phyloP scores from a whole-genome alignment of 1,140 invertebrate species.

The Caenorhabditis brenneri region DNA sequence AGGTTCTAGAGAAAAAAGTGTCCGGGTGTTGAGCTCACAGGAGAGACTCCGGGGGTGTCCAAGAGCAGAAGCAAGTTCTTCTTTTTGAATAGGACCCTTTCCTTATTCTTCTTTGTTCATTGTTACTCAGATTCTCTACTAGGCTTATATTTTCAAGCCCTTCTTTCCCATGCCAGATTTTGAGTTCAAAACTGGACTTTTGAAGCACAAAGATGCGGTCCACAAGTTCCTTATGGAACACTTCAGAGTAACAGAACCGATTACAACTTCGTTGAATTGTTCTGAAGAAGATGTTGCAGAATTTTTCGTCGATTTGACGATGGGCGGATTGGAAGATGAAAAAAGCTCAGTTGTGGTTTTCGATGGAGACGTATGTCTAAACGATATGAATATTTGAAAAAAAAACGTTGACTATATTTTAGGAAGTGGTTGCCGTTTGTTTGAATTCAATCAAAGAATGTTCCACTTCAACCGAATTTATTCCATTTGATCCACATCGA shows the following conservation, averaged over 20 bases:
- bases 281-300: conserved; percentile 46
- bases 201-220: conserved; percentile 17
- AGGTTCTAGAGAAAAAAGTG: neutral
- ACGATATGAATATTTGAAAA: neutral
- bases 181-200: neutral
- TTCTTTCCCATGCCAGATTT: neutral
- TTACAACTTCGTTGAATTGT: conserved; percentile 23
- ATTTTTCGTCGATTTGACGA: conserved; percentile 41
- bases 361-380: conserved; percentile 7
- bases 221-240: conserved; percentile 43
- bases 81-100: neutral
- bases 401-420: neutral
- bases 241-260: conserved; percentile 40
- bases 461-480: neutral
- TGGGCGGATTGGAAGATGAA: conserved; percentile 30
- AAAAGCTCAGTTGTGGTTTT: conserved; percentile 35
- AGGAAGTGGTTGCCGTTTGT: conserved; percentile 29
- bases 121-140: neutral
- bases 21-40: neutral
- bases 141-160: neutral
- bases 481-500: conserved; percentile 18
- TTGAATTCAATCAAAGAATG: conserved; percentile 39
- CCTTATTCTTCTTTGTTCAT: neutral
- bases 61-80: neutral
- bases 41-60: neutral